Base-by-base conservation (phyloP, 1,140 invertebrate species). In the Homalodisca vitripennis region DNA sequence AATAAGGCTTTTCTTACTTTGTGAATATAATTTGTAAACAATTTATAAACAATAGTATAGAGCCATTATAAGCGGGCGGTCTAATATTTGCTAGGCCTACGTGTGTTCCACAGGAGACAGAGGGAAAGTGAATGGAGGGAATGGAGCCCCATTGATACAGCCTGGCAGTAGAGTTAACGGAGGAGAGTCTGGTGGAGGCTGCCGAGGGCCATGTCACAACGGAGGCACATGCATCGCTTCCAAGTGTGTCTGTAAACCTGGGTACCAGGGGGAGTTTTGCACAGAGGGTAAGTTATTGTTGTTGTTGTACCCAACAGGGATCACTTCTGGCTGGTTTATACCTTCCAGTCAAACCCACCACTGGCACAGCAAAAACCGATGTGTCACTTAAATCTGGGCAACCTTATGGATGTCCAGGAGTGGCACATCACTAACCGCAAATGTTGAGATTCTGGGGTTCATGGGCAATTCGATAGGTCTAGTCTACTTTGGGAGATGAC, bases 211-310 rank as follows among this genome's bases (percentile, higher is more conserved):
- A 69, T 93, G 92, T 76, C 85, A 91, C 78, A 91, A 92, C 78
- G 89, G 89, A 20, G 92, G 90, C 12, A 87, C 88, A 1, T 93
- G 91, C 77, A 83, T 85, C 3, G 84, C 87, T 71, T 88, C 87
- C 2, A 87, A 85, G 68, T 93, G 92, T 79, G 79, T 86, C 27
- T 93, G 92, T 77, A 83, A 86, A 34, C 80, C 84, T 14, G 91
- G 92, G 22, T 93, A 89, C 79, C 84, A 84, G 34, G 91, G 91
- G 17, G 89, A 92, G 78, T 89, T 86, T 73, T 93, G 92, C 74
- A 89, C 85, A 53, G 89, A 92, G 81, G 89, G 90, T 92, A 81
- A 87, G 86, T 83, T 41, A 41, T 6, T n/a, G n/a, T n/a, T n/a
- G n/a, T n/a, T n/a, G n/a, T n/a, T n/a, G n/a, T n/a, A n/a, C n/a